A percentile compares a stretch with the other conserved stretches of the same genome.
Evolutionary conservation across 2,888 invertebrate species (phyloP).

Genomic region (Lumbricus terrestris): DNA sequence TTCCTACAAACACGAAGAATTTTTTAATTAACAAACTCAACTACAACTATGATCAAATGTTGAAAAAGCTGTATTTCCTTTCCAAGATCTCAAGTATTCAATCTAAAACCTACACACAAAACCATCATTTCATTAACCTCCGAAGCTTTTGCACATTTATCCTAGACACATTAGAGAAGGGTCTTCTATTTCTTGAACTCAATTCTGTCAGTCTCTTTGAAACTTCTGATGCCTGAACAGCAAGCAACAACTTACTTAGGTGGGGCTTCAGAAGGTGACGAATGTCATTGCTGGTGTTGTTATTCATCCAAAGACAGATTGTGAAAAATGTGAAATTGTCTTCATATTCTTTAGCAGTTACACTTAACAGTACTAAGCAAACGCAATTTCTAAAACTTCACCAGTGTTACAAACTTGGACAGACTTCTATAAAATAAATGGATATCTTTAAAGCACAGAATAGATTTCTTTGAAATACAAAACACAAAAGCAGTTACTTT

Average conservation of each 20-base stretch:
- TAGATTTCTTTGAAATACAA: too few relatives aligned
- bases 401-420: background rate
- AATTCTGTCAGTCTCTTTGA: background rate
- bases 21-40: background rate
- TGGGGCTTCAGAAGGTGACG: too few relatives aligned
- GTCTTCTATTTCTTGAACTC: background rate
- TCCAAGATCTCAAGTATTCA: background rate
- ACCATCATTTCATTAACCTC: background rate
- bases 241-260: background rate
- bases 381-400: background rate
- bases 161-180: background rate
- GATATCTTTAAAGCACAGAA: too few relatives aligned
- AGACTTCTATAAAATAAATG: background rate
- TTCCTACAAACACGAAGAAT: background rate
- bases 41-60: too few relatives aligned
- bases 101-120: background rate
- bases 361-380: background rate
- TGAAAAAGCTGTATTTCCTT: background rate
- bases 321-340: background rate
- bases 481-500: background rate
- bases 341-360: too few relatives aligned
- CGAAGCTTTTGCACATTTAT: background rate
- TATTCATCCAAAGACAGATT: too few relatives aligned
- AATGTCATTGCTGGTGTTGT: too few relatives aligned
- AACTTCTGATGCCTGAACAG: background rate